Evolutionary conservation across 2,113 vertebrate species (phyloP), one percentile per base, ranked within the genome.

Genomic region (Mystacornis crossleyi): DNA sequence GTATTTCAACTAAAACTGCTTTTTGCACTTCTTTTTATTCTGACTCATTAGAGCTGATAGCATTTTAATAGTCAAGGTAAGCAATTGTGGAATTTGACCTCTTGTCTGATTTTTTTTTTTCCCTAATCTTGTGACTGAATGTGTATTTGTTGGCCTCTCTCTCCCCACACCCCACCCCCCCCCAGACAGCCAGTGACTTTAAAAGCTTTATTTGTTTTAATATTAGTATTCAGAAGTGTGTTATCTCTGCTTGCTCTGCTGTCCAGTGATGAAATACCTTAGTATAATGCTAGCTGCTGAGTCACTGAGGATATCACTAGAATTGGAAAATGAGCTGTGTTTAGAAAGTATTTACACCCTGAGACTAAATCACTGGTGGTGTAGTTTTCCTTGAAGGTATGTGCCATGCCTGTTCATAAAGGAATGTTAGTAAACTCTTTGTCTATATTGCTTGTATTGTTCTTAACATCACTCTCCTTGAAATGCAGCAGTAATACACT

Each of bases 241-340:
- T 83, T 90, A 72, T 77, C 57, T 72, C 57, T 81, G 31, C 43
- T 93, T 79, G 29, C 50, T 86, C 18, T 81, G 43, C 65, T 93
- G 20, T 57, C 36, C 71, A 34, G 40, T 89, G 74, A 75, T 86
- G 73, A 84, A 86, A 69, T 54, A 70, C 2, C 0, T 72, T 10
- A 19, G 18, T 69, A 9, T 74, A 66, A 53, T 75, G 58, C 71
- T 88, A 71, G 23, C 31, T 96, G 91, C 94, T 96, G 93, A 95
- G 93, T 96, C 94, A 94, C 54, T 61, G 84, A 40, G 28, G 11
- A 51, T 96, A 90, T 87, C 62, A 9, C 26, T 45, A 12, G 73
- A 87, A 79, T 38, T 85, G 48, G 77, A 79, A 89, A 95, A 85
- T 72, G 45, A 58, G 4, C 61, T 85, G 43, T 81, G n/a, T 71